Base-by-base conservation (phyloP, 30 jellyfish, hydroid and myxozoan species). In the Pseudorhiza aurosa region DNA sequence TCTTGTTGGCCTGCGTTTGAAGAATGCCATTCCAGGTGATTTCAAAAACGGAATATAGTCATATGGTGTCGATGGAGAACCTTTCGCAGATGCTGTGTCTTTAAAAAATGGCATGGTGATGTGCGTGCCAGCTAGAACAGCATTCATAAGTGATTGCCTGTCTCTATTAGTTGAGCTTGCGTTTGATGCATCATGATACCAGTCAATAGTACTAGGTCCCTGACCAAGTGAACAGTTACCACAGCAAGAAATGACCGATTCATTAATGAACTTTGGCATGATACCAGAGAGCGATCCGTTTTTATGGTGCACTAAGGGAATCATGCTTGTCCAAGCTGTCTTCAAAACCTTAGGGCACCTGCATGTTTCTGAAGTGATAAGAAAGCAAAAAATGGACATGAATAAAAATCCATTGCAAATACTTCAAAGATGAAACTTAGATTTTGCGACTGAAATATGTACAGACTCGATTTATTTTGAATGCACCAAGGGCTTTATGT, bases 161-260 rank as follows among this genome's bases (percentile, higher is more conserved):
- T 32, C 36, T n/a, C 57, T 25, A 19, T 80, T 80, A 24, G 65
- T 50, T 15, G 91, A 49, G 51, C 62, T 49, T 21, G 36, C 50
- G 33, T 62, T 65, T 4, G 58, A 31, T 10, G 70, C 77, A 65
- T 65, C 91, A 32, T 49, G 65, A 15, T 22, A 27, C 91, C 91
- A 80, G 43, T 80, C 77, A 33, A 80, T 58, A 15, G 58, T 14
- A 46, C 77, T 80, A 46, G 63, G 65, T 31, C 91, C 91, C 21
- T 80, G 91, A 2, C 91, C 91, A 12, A 70, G 64, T 4, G 77
- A 40, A 71, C 91, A 80, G 44, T 65, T 80, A 3, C 84, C 84
- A 29, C 91, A 80, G 40, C 86, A 73, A 8, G 72, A 32, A 0
- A 12, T 26, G 17, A 73, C 75, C 3, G 86, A 74, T 19, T 30